Base-by-base conservation (phyloP, 2,888 invertebrate genomes). In the Choristoneura rosaceana region DNA sequence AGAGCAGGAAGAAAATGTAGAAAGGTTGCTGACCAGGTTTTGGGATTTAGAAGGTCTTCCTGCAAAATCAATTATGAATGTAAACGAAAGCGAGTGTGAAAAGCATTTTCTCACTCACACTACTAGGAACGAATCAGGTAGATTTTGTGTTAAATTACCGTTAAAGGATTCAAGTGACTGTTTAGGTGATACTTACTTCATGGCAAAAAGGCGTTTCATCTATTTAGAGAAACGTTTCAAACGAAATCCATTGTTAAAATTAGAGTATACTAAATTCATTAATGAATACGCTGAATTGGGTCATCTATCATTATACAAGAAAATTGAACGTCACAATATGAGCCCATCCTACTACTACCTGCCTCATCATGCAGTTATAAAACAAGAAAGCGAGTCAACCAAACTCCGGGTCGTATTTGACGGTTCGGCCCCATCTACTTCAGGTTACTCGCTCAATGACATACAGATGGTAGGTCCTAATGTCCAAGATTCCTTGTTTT, bases 1-100 rank as follows among this genome's bases (percentile, higher is more conserved):
- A 10, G 14, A 14, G 41, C 38, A 33, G 0, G 61, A 69, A 17
- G 33, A 61, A 34, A 67, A 70, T 43, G 50, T 78, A 58, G 70
- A 79, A 47, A 73, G 69, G 4, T 55, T 66, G 15, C 7, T 80
- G 3, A 17, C 25, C 0, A 79, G 76, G 66, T 79, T 80, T 69
- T 78, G 79, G 78, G 75, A 78, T 2, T 5, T 81, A 7, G 81
- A 81, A 66, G 76, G 79, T 8, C 14, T 80, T 55, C 80, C 80
- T 68, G 34, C 14, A 66, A 47, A 17, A n/a, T 25, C 33, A 47
- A 7, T 70, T 12, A 41, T 76, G 8, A 78, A 69, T 47, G 41
- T 74, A 12, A 71, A 33, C 34, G 77, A 79, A 9, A 71, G 64
- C 9, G 17, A 14, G 3, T 80, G 80, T 45, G 79, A 81, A 73